Evolutionary conservation across 2,113 vertebrate species (phyloP).

Genomic region (Oryzias celebensis): DNA sequence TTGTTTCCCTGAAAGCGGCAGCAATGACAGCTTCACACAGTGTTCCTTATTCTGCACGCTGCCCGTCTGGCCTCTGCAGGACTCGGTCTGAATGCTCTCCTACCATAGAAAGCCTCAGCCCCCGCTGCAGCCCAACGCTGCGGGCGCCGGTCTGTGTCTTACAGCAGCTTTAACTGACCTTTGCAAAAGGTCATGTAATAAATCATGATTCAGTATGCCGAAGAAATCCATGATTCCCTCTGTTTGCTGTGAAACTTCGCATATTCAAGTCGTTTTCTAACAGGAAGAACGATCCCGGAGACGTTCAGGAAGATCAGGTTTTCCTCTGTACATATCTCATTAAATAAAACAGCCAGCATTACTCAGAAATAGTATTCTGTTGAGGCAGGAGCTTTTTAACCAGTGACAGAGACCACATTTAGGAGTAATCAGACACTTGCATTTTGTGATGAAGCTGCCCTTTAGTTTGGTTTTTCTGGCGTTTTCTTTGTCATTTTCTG

Average conservation of each 20-base stretch:
- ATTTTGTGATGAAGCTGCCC: too few relatives aligned
- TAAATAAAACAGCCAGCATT: too few relatives aligned
- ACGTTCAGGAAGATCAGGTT: too few relatives aligned
- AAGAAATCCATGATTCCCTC: background rate
- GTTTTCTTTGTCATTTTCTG: too few relatives aligned
- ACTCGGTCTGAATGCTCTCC: conserved; percentile 4
- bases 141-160: conserved; percentile 9
- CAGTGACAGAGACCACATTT: too few relatives aligned
- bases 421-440: too few relatives aligned
- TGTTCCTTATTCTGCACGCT: background rate
- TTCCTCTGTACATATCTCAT: too few relatives aligned
- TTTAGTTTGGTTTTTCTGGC: too few relatives aligned
- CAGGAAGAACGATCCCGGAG: too few relatives aligned
- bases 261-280: background rate
- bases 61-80: conserved; percentile 5
- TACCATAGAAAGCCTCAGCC: background rate
- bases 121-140: background rate
- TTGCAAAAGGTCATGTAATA: conserved; percentile 4
- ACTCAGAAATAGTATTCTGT: too few relatives aligned
- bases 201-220: background rate
- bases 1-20: background rate
- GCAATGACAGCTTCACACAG: background rate
- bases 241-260: background rate
- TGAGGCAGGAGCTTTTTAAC: too few relatives aligned
- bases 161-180: conserved; percentile 9